Base-by-base conservation (phyloP, 2,797 vertebrate genomes). In the Galago senegalensis region DNA sequence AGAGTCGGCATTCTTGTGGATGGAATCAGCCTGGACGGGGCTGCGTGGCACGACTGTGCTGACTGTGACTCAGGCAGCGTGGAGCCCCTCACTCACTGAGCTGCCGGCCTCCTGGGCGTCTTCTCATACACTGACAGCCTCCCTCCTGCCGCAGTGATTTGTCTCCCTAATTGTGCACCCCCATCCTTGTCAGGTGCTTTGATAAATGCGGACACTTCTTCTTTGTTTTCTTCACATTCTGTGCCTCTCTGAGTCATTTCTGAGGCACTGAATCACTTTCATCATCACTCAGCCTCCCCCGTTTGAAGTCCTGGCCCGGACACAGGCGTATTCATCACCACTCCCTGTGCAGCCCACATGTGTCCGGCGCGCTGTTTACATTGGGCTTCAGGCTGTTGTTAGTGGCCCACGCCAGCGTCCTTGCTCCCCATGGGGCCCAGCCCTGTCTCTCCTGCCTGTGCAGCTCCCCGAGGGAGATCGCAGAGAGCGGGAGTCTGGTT, bases 231-330 rank as follows among this genome's bases (percentile, higher is more conserved):
- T 82, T 94, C 95, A 83, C 93, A 49, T 96, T 96, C 89, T 85
- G 76, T 87, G 88, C 85, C 63, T 92, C 91, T 61, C 34, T 94
- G 81, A 95, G 82, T 97, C 90, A 86, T 85, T 93, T 90, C 89
- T 90, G 89, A 94, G 86, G 83, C 94, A 88, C 73, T 94, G 86
- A 95, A 92, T 94, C 90, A 91, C 94, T 94, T 96, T 96, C 92
- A 83, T 93, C 96, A 93, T 93, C 11, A 13, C 60, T 94, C 79
- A 95, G 82, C 70, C 92, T 93, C 84, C 90, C 92, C 81, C 88
- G 79, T 96, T 97, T 96, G 96, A 98, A 98, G 85, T 95, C 69
- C 94, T 94, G 92, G 96, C 63, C 90, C 97, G 76, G 61, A 93
- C 83, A 73, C 58, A 58, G 85, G 73, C 93, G 92, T 97, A 92